Percentiles rank a stretch among this genome's conserved stretches.
Conservation (phyloP, 2,113 vertebrate species). For the Dasyprocta punctata region DNA sequence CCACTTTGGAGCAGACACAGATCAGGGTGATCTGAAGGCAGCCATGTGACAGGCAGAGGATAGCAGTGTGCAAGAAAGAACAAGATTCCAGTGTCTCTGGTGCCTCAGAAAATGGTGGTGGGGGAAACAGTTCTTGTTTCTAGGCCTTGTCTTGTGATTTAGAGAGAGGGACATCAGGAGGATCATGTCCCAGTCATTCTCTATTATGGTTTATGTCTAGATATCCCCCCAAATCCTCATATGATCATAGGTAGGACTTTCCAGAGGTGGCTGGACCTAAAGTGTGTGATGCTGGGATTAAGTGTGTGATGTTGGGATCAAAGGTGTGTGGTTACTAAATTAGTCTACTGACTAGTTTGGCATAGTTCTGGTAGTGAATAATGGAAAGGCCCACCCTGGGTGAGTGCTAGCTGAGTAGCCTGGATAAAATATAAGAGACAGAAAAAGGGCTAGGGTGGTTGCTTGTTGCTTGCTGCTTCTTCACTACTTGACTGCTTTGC, state of each 20-base stretch:
- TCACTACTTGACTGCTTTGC: neutral
- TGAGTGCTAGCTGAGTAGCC: neutral
- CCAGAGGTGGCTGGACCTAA: neutral
- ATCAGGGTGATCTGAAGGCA: neutral
- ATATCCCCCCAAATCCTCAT: neutral
- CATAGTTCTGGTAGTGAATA: neutral
- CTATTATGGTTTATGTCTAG: neutral
- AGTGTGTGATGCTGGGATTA: neutral
- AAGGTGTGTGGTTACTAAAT: neutral
- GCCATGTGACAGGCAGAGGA: neutral
- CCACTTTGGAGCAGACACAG: neutral
- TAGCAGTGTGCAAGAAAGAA: neutral
- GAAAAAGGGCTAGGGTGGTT: neutral
- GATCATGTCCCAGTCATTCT: neutral
- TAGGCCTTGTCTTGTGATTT: neutral
- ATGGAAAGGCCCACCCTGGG: neutral
- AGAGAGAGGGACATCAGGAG: neutral
- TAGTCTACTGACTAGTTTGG: neutral
- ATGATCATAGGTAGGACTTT: neutral
- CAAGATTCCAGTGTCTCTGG: neutral
- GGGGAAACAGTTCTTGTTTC: neutral
- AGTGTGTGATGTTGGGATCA: neutral
- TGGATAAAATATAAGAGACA: neutral
- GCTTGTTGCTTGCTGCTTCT: neutral
- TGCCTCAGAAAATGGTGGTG: neutral